These are phyloP conservation scores for Borostomias antarcticus DNA, from an alignment of 2,797 vertebrate species.

Conservation along the genomic window DNA sequence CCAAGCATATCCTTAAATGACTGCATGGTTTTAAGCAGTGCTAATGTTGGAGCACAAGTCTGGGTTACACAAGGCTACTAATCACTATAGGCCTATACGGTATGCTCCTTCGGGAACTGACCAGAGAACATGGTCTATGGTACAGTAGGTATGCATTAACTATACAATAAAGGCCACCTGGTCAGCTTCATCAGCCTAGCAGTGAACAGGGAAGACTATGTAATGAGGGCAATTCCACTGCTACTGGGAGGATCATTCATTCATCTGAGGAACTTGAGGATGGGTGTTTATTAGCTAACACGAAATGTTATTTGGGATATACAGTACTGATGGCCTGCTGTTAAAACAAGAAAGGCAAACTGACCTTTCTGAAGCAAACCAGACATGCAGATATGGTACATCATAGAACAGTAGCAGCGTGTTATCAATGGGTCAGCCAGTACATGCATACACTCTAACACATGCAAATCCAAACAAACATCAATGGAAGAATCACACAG, in stretches of 20 bases:
- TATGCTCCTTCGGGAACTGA: neutral
- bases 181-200: no score
- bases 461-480: neutral
- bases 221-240: no score
- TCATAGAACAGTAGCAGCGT: neutral
- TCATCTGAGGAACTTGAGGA: no score
- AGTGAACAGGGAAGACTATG: no score
- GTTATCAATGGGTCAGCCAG: neutral
- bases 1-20: slow-evolving; percentile 28
- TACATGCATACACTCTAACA: neutral
- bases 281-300: no score
- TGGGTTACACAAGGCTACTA: neutral
- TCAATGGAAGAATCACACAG: no score
- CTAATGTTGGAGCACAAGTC: neutral
- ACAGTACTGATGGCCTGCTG: neutral
- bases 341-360: neutral
- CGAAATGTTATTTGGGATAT: neutral
- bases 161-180: no score
- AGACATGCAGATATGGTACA: neutral
- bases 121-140: no score
- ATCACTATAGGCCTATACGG: neutral
- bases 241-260: no score
- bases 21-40: neutral
- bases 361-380: neutral
- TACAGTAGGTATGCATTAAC: no score